A percentile compares a stretch with the other conserved stretches of the same genome.
These are phyloP conservation scores for Porphyrio hochstetteri DNA, from an alignment of 2,113 vertebrate species.

Conservation along the genomic window DNA sequence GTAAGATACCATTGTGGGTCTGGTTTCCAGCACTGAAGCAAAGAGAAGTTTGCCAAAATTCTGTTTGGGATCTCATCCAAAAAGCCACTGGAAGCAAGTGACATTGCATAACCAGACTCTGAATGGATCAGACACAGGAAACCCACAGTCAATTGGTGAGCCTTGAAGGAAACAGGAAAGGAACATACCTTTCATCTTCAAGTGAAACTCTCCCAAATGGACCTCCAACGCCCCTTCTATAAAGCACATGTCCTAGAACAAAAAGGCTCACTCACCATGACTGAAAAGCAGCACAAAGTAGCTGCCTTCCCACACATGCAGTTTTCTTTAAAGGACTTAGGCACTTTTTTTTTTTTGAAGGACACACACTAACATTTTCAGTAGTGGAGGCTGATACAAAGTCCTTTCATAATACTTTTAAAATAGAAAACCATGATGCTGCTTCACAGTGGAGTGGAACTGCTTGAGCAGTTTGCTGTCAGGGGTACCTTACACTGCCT, in stretches of 20 bases:
- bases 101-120: background rate
- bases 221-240: slow-evolving; percentile 91
- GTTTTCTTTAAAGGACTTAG: background rate
- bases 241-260: slow-evolving; percentile 89
- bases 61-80: background rate
- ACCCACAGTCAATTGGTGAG: background rate
- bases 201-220: slow-evolving; percentile 90
- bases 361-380: background rate
- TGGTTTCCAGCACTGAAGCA: background rate
- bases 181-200: slow-evolving; percentile 93
- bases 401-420: background rate
- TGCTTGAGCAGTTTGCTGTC: background rate
- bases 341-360: background rate
- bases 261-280: background rate
- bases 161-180: background rate
- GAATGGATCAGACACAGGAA: background rate
- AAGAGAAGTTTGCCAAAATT: background rate
- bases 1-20: background rate
- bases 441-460: background rate
- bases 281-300: background rate
- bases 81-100: background rate
- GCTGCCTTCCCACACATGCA: background rate
- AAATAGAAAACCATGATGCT: background rate
- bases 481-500: background rate
- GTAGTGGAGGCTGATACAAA: background rate